Evolutionary conservation across 2,797 vertebrate genomes (phyloP), one percentile per base, ranked within the genome.

Genomic region (Lacerta bilineata): DNA sequence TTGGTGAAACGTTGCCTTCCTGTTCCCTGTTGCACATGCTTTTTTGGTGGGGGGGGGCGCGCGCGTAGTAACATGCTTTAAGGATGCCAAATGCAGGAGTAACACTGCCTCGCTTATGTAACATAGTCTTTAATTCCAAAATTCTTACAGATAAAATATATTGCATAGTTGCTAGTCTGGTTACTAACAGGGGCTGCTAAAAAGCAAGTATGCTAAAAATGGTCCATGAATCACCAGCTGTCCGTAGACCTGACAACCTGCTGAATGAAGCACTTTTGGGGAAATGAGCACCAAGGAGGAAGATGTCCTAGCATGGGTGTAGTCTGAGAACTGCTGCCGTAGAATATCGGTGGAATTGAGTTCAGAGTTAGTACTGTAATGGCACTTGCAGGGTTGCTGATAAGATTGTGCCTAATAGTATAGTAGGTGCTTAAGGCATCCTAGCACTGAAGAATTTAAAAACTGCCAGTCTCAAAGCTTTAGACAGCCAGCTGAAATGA

Each of bases 1-100:
- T 15, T 33, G 5, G 20, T 0, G 39, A 46, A 3, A 1, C 50
- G 11, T 0, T 0, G 5, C 23, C 11, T 69, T 88, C 66, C 4
- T 11, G 8, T 36, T 69, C 86, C 36, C 4, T 11, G 7, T 36
- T 1, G 9, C 13, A 75, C 4, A 41, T 59, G 77, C 80, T 29
- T 20, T 36, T 29, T 6, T 0, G 3, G 10, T 39, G 64, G 11
- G 2, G 43, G 2, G 8, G 46, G 43, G 8, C 8, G n/a, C n/a
- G n/a, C n/a, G n/a, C n/a, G 8, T 13, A 50, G 46, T 66, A 80
- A 20, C 8, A 71, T 55, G 1, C 36, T 91, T 61, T 90, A 76
- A 39, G 10, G 29, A 4, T 82, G 33, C 80, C 77, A 83, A 78
- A 68, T 50, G 10, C 61, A 50, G n/a, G 11, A 69, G 6, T 88